Conservation (phyloP, 2,888 invertebrate species). For the Tanypteryx hageni region DNA sequence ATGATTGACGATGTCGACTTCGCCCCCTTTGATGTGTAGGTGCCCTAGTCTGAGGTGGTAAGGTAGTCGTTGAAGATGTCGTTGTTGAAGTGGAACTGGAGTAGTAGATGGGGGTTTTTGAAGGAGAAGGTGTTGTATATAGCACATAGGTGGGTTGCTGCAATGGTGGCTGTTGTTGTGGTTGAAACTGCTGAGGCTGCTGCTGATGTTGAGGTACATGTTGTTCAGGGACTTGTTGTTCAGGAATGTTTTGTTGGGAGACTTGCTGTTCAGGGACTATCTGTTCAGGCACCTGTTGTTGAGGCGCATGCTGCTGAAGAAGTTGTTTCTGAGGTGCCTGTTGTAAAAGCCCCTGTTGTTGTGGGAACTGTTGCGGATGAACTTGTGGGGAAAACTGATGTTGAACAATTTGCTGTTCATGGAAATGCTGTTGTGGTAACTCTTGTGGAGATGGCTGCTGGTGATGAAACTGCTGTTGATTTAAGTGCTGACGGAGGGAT, state of each 20-base stretch:
- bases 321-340: conserved; percentile 62
- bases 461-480: conserved; percentile 40
- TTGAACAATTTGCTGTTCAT: conserved; percentile 33
- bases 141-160: neutral
- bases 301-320: conserved; percentile 66
- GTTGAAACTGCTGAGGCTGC: neutral
- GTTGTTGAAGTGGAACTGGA: conserved; percentile 68
- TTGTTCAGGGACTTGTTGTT: conserved; percentile 26
- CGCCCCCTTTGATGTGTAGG: conserved; percentile 66
- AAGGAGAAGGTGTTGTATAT: conserved; percentile 6
- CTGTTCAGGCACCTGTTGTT: conserved; percentile 50
- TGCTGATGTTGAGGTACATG: conserved; percentile 31
- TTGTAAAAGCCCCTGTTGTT: conserved; percentile 68
- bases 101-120: neutral
- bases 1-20: conserved; percentile 39
- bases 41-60: conserved; percentile 68
- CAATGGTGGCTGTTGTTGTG: neutral
- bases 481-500: conserved; percentile 6
- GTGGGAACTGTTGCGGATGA: conserved; percentile 70
- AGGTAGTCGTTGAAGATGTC: conserved; percentile 70
- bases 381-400: conserved; percentile 71
- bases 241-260: neutral
- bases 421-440: conserved; percentile 18
- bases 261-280: neutral
- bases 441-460: conserved; percentile 27